Percentiles rank a stretch among this genome's conserved stretches.
These are phyloP conservation scores for Lycocerus yunnanus DNA, from an alignment of 2,888 invertebrate genomes.

Conservation along the genomic window DNA sequence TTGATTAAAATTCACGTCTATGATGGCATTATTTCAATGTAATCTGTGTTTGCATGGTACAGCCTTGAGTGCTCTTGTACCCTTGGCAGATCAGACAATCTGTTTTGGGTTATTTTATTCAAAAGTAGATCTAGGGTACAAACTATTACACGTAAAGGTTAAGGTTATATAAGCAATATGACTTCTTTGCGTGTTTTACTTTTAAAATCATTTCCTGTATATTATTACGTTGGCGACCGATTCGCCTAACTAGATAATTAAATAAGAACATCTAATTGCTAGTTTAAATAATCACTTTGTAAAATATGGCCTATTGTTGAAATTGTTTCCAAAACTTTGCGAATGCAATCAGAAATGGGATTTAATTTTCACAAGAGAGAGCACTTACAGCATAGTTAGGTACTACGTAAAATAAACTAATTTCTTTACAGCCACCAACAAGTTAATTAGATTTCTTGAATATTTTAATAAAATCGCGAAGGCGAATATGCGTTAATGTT, in stretches of 20 bases:
- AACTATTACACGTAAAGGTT: constrained; percentile 8
- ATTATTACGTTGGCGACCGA: constrained; percentile 8
- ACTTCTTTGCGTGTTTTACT: constrained; percentile 13
- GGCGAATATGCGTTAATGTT: neutral
- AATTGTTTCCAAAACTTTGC: neutral
- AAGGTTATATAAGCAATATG: constrained; percentile 15
- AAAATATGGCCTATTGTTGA: neutral
- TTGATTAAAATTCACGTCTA: neutral
- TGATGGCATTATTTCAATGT: neutral
- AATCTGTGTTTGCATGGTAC: neutral
- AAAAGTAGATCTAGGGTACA: constrained; percentile 4
- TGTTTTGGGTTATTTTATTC: constrained; percentile 3
- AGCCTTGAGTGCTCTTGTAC: neutral
- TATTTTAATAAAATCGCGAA: constrained; percentile 2
- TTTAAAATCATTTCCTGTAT: constrained; percentile 17
- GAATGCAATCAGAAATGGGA: constrained; percentile 1
- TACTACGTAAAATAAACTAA: constrained; percentile 2
- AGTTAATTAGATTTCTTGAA: constrained; percentile 4
- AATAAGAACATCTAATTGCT: neutral
- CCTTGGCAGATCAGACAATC: neutral
- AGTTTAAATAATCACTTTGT: neutral
- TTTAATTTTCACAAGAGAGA: neutral
- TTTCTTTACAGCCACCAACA: neutral
- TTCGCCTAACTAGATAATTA: constrained; percentile 6
- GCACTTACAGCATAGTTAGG: neutral